These are phyloP conservation scores for Petrocephalus sullivani DNA, from an alignment of 2,797 vertebrate genomes.

Conservation along the genomic window DNA sequence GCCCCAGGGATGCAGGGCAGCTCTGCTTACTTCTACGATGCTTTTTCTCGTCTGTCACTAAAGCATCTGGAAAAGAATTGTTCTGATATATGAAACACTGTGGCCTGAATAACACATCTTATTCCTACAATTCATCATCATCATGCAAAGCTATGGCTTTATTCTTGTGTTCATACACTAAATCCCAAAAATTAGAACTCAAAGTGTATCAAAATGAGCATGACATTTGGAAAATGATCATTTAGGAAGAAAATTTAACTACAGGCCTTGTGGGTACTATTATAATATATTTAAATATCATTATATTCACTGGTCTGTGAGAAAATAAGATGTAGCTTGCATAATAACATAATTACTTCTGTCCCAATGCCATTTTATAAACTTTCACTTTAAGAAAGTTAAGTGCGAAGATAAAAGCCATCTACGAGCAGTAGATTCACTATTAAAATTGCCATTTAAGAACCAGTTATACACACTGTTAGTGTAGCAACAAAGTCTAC, in stretches of 20 bases:
- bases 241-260: conserved; percentile 1
- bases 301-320: not conserved
- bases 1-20: not conserved
- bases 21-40: not conserved
- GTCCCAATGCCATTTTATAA: not conserved
- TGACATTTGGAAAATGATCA: not conserved
- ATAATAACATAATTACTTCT: not conserved
- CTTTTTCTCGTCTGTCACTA: not conserved
- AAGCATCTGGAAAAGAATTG: not conserved
- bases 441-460: not conserved
- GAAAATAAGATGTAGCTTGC: not conserved
- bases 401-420: not conserved
- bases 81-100: not conserved
- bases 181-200: not conserved
- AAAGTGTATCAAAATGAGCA: not conserved
- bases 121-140: not conserved
- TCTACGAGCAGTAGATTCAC: not conserved
- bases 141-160: not conserved
- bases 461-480: not conserved
- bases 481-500: not conserved
- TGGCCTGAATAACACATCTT: not conserved
- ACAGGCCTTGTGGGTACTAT: not conserved
- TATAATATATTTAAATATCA: not conserved
- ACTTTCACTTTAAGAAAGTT: not conserved
- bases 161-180: not conserved